Base-by-base conservation (phyloP, 2,797 vertebrate genomes). In the Sandelia bainsii region DNA sequence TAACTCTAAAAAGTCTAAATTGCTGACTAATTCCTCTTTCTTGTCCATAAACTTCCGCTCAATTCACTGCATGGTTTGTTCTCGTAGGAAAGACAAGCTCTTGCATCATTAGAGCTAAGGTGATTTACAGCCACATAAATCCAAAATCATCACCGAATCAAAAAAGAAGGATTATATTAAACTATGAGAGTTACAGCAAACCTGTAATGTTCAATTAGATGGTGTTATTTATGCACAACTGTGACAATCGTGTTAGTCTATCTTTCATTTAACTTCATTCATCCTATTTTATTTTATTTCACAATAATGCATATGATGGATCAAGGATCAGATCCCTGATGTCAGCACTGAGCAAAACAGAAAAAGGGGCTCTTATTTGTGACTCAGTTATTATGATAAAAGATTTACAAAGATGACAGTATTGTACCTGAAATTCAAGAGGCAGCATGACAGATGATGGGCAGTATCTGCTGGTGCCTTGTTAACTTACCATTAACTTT, bases 401-500 rank as follows among this genome's bases (percentile, higher is more conserved):
- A 29, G 10, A 42, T 29, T 48, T 20, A 22, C 1, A 2, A 34
- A 2, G 32, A 34, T 39, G 37, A 39, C 37, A 39, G 1, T 13
- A 3, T 23, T 44, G 8, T 39, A 48, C 5, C 44, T 78, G 45
- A 17, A 65, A 77, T 40, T 17, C 39, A 60, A 72, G 11, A 52
- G 13, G 2, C 50, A 57, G 40, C 20, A 20, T 8, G 32, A 20
- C 0, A 1, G 44, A 72, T 64, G 73, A 76, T 22, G 65, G 59
- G 51, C 34, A 40, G 17, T 37, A 16, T 48, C 12, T 23, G 13
- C 14, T 1, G 6, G 9, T 29, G 29, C 62, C 51, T 59, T 53
- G 60, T 72, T 72, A 66, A 68, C 79, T 48, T 60, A 25, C 48
- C 13, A n/a, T 72, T 72, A 66, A 68, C 79, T 48, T 60, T 29